Conservation (phyloP, 2,113 vertebrate species). For the Sceloporus undulatus region DNA sequence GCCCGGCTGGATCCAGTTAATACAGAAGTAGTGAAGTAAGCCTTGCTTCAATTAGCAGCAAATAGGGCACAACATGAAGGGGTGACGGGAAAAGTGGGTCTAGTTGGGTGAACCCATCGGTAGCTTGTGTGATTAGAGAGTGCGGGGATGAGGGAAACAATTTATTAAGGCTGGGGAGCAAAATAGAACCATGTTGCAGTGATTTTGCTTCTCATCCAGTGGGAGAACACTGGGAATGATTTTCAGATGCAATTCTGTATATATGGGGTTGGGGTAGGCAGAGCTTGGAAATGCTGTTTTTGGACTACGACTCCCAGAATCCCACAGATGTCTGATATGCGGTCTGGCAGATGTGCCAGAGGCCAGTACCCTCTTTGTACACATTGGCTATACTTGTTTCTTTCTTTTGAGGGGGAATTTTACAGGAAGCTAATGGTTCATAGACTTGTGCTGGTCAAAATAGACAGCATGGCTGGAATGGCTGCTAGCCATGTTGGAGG, state of each 20-base stretch:
- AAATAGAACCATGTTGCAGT: neutral
- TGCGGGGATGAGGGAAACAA: fast-evolving
- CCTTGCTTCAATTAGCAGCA: slow-evolving; percentile 29
- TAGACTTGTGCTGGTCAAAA: too few relatives aligned
- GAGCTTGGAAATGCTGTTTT: neutral
- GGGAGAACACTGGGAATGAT: neutral
- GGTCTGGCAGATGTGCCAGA: neutral
- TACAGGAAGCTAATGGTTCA: too few relatives aligned
- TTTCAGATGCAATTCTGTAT: neutral
- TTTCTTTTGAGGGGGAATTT: too few relatives aligned
- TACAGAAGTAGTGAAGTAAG: slow-evolving; percentile 13
- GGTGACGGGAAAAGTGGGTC: neutral
- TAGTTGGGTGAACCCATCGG: neutral
- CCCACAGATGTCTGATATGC: neutral
- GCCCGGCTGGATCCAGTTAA: slow-evolving; percentile 23
- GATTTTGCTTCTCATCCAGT: neutral
- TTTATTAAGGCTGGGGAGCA: neutral
- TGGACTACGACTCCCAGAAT: neutral
- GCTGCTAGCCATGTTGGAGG: too few relatives aligned
- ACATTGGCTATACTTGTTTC: too few relatives aligned
- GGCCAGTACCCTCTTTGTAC: too few relatives aligned
- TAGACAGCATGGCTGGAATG: too few relatives aligned
- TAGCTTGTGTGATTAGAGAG: neutral
- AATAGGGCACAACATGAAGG: neutral
- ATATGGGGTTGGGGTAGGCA: too few relatives aligned